Evolutionary conservation across 1,140 invertebrate species (phyloP), one percentile per base, ranked within the genome.

Genomic region (Bombus fervidus): DNA sequence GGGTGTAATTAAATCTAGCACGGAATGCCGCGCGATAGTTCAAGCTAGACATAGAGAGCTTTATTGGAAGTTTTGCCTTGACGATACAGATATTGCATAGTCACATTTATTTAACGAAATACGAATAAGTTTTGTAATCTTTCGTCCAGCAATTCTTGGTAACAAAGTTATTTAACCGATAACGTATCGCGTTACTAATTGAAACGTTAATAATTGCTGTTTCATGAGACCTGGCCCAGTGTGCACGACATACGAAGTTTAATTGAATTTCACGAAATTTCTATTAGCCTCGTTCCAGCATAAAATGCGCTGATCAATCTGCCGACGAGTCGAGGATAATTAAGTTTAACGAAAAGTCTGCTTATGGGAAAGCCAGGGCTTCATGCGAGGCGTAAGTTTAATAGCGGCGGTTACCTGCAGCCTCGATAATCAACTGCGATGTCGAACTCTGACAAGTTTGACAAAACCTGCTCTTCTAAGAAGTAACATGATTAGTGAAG

Each of bases 241-340:
- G 41, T 74, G 81, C 78, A 31, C 77, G 78, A 81, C 80, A 85
- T 66, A 77, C 76, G 71, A 86, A 91, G 80, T 85, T 86, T 91
- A 91, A 89, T 91, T 88, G 91, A 91, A 93, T 92, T 89, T 81
- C 85, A 80, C 85, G 87, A 89, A 92, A 92, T 90, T 89, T 87
- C 91, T 88, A 87, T 92, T 90, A 91, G 87, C 87, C 90, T 86
- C 81, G 71, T 89, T 81, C 83, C 75, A n/a, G 79, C 71, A 71
- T 75, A 83, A 85, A 81, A 86, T 69, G 68, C 79, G 64, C 82
- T 91, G 91, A 91, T 92, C 91, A 91, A 87, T 92, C 81, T 75
- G 73, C 81, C 89, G 86, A 83, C 75, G 89, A 90, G 82, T 85
- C 87, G 69, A 80, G 75, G 89, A 91, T 91, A 91, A 91, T 91